Evolutionary conservation across 2,113 vertebrate genomes (phyloP).

Genomic region (Limnothrissa miodon): DNA sequence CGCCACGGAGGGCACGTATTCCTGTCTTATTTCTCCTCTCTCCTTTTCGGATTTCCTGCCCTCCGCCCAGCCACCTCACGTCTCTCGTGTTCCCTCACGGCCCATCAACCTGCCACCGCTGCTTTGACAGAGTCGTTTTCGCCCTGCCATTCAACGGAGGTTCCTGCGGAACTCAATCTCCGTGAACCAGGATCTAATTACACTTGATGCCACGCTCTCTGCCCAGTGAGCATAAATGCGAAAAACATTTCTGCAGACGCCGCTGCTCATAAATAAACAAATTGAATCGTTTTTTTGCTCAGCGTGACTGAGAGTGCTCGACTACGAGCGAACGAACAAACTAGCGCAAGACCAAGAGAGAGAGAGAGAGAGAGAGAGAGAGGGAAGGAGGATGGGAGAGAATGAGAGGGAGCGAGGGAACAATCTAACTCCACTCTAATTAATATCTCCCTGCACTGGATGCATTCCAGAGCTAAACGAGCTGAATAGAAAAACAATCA

Average conservation of each 20-base stretch:
- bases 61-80: neutral
- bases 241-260: neutral
- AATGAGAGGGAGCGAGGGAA: neutral
- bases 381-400: neutral
- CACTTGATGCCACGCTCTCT: neutral
- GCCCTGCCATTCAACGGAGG: neutral
- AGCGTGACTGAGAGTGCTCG: neutral
- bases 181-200: constrained; percentile 12
- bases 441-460: constrained; percentile 27
- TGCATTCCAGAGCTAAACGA: constrained; percentile 29
- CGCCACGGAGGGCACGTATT: neutral
- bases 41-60: neutral
- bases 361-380: neutral
- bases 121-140: neutral
- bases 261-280: constrained; percentile 27
- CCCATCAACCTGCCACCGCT: neutral
- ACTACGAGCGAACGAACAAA: neutral
- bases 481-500: constrained; percentile 18
- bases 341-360: neutral
- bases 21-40: neutral
- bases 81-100: neutral
- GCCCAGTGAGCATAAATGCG: constrained; percentile 16
- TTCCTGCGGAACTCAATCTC: constrained; percentile 6
- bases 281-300: constrained; percentile 28
- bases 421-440: constrained; percentile 40